Evolutionary conservation across 2,113 vertebrate species (phyloP).

Genomic region (Pteronura brasiliensis): DNA sequence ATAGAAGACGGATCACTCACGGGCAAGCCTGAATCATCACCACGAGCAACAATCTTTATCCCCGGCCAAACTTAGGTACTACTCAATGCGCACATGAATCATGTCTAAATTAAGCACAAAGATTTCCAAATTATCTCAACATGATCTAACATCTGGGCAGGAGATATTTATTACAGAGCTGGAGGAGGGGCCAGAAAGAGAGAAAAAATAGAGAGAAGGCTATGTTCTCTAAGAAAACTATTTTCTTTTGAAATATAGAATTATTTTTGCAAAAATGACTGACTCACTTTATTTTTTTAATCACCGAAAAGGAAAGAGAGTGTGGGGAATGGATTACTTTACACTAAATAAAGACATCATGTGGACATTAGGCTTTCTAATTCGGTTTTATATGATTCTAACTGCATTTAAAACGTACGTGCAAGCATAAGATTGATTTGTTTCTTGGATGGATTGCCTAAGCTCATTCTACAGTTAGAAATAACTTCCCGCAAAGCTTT

Average conservation of each 20-base stretch:
- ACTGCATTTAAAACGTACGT: constrained; percentile 25
- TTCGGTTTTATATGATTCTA: constrained; percentile 54
- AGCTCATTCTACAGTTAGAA: constrained; percentile 22
- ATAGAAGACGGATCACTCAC: background rate
- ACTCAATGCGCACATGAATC: constrained; percentile 49
- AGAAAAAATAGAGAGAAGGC: constrained; percentile 47
- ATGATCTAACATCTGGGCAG: constrained; percentile 3
- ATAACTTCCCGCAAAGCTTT: constrained; percentile 21
- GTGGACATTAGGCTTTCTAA: constrained; percentile 36
- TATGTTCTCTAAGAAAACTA: constrained; percentile 55
- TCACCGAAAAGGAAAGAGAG: constrained; percentile 46
- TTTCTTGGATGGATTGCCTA: background rate
- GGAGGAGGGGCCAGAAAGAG: background rate
- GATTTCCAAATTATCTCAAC: constrained; percentile 62
- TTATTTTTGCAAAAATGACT: constrained; percentile 67
- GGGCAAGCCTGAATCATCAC: background rate
- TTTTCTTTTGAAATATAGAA: constrained; percentile 56
- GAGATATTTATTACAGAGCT: background rate
- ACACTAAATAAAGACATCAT: constrained; percentile 69
- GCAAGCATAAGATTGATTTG: background rate
- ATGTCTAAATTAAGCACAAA: constrained; percentile 58
- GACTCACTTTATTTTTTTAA: constrained; percentile 56
- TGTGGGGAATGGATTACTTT: constrained; percentile 37
- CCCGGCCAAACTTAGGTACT: constrained; percentile 1
- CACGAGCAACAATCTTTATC: background rate